Evolutionary conservation across 1,140 invertebrate species (phyloP).

Genomic region (Drosophila oshimai): DNA sequence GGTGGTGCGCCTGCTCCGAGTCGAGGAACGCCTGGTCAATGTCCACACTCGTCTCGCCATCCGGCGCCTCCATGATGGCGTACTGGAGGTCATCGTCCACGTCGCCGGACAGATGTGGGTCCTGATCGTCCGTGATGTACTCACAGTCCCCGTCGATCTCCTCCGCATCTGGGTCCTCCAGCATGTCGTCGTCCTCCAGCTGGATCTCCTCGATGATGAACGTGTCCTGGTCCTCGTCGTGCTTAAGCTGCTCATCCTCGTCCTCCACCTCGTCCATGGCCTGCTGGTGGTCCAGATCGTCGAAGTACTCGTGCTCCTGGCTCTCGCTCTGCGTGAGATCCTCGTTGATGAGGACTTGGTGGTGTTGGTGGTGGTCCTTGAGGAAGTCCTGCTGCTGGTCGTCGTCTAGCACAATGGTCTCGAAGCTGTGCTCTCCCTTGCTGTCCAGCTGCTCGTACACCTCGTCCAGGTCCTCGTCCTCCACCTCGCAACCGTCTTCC

Average conservation of each 20-base stretch:
- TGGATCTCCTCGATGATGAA: conserved; percentile 81
- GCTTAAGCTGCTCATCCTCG: conserved; percentile 25
- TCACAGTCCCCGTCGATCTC: conserved; percentile 63
- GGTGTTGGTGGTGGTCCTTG: conserved; percentile 58
- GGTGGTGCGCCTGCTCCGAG: conserved; percentile 31
- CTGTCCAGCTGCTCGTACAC: conserved; percentile 63
- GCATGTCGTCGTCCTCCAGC: conserved; percentile 73
- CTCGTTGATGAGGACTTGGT: conserved; percentile 68
- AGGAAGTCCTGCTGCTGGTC: conserved; percentile 72
- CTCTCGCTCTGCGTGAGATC: conserved; percentile 67
- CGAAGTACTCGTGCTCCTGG: conserved; percentile 68
- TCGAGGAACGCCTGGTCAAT: conserved; percentile 69
- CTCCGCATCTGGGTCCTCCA: conserved; percentile 62
- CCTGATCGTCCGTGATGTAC: conserved; percentile 63
- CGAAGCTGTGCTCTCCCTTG: conserved; percentile 60
- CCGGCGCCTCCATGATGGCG: conserved; percentile 64
- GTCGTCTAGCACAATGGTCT: conserved; percentile 76
- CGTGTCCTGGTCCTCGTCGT: conserved; percentile 62
- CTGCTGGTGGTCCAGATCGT: conserved; percentile 51
- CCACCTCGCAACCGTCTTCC: conserved; percentile 64
- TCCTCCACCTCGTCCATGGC: conserved; percentile 43
- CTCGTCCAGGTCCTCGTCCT: conserved; percentile 62
- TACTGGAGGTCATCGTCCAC: conserved; percentile 72
- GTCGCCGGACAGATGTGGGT: conserved; percentile 56
- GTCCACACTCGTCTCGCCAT: conserved; percentile 62